phyloP scores from a whole-genome alignment of 2,797 vertebrate genomes.

The Hapalemur alaotrensis region DNA sequence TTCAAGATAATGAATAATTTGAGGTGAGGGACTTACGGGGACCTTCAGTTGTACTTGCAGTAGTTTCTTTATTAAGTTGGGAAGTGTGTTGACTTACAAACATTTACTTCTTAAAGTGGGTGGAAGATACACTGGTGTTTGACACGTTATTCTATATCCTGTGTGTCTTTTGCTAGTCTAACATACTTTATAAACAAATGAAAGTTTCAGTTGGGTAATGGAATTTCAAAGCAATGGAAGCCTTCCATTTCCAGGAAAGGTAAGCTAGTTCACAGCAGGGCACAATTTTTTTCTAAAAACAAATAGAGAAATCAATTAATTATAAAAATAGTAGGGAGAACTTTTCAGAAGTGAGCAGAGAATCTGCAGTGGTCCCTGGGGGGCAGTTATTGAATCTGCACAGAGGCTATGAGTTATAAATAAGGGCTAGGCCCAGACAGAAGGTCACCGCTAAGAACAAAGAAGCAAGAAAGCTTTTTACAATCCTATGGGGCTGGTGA shows the following conservation, averaged over 20 bases:
- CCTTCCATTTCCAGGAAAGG: neutral
- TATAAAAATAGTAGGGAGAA: neutral
- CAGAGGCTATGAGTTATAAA: neutral
- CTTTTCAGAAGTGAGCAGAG: neutral
- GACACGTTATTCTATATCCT: neutral
- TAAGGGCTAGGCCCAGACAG: neutral
- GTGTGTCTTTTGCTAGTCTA: neutral
- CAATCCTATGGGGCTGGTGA: neutral
- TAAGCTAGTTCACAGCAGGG: neutral
- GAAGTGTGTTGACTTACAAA: neutral
- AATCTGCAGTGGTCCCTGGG: neutral
- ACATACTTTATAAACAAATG: slow-evolving; percentile 4
- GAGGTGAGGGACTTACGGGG: neutral
- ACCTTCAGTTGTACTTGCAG: neutral
- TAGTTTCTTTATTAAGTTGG: neutral
- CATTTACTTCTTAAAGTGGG: neutral
- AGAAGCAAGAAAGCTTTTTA: neutral
- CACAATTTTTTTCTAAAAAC: neutral
- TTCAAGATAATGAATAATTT: neutral
- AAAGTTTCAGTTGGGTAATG: neutral
- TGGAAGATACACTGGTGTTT: neutral
- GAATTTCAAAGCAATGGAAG: neutral
- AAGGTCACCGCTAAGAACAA: neutral
- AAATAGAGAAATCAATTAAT: neutral
- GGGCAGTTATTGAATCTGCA: neutral